phyloP scores from a whole-genome alignment of 2,888 invertebrate species.

The Drosophila diplacantha region DNA sequence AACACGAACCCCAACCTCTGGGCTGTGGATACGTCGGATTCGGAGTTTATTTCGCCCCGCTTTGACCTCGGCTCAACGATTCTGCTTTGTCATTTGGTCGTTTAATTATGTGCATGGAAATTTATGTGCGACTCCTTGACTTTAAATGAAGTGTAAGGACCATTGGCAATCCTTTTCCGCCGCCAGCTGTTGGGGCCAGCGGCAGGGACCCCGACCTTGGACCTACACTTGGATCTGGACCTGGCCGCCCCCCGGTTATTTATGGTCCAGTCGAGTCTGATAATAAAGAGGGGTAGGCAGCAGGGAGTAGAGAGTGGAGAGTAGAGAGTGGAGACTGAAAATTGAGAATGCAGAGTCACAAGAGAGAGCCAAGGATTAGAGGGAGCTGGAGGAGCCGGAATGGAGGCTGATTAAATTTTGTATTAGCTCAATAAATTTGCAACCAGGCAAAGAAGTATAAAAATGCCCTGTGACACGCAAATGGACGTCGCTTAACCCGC shows the following conservation, averaged over 20 bases:
- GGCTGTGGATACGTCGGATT: not conserved
- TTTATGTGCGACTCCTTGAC: slow-evolving; percentile 68
- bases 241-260: slow-evolving; percentile 49
- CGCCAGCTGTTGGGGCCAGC: slow-evolving; percentile 54
- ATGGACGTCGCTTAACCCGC: slow-evolving; percentile 62
- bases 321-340: not conserved
- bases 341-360: not conserved
- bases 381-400: not conserved
- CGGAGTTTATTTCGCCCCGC: slow-evolving; percentile 17
- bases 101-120: slow-evolving; percentile 75
- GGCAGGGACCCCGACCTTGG: slow-evolving; percentile 17
- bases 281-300: slow-evolving; percentile 57
- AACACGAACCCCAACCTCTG: not conserved
- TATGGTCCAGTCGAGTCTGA: slow-evolving; percentile 62
- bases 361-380: not conserved
- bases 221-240: slow-evolving; percentile 5
- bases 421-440: slow-evolving; percentile 70
- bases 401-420: slow-evolving; percentile 67
- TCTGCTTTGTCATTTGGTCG: slow-evolving; percentile 71
- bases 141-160: slow-evolving; percentile 70
- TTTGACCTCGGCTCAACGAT: slow-evolving; percentile 67
- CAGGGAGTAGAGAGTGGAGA: slow-evolving; percentile 5
- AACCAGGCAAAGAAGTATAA: slow-evolving; percentile 40
- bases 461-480: slow-evolving; percentile 63
- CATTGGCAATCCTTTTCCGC: slow-evolving; percentile 56